These are phyloP conservation scores for Mercenaria mercenaria DNA, from an alignment of 1,140 invertebrate species.

Conservation along the genomic window DNA sequence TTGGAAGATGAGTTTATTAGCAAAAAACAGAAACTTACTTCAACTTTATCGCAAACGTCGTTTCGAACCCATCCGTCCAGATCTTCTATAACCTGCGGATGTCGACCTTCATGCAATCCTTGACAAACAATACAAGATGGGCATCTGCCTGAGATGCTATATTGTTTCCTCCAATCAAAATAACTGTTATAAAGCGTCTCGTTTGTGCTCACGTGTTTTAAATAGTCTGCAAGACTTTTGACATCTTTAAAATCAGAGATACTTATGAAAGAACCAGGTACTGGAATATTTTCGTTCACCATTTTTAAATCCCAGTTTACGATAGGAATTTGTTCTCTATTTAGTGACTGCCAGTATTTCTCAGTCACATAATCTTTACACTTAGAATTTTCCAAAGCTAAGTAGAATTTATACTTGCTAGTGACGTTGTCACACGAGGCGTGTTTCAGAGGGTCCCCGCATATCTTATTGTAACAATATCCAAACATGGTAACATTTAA, in stretches of 20 bases:
- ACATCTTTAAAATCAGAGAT: slow-evolving; percentile 97
- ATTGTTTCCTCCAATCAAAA: slow-evolving; percentile 79
- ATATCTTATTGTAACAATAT: slow-evolving; percentile 81
- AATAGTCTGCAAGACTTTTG: slow-evolving; percentile 93
- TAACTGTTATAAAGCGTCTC: slow-evolving; percentile 83
- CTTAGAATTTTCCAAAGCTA: slow-evolving; percentile 85
- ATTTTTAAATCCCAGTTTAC: slow-evolving; percentile 82
- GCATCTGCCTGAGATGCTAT: slow-evolving; percentile 66
- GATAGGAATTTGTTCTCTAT: slow-evolving; percentile 77
- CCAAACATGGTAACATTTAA: slow-evolving; percentile 90
- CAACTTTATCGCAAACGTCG: slow-evolving; percentile 65
- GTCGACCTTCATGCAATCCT: slow-evolving; percentile 67
- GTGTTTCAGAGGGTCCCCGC: slow-evolving; percentile 69
- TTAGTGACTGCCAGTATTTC: slow-evolving; percentile 83
- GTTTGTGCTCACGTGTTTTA: slow-evolving; percentile 87
- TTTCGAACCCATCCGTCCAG: slow-evolving; percentile 75
- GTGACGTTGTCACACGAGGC: slow-evolving; percentile 70
- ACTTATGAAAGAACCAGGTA: slow-evolving; percentile 94
- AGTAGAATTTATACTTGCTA: slow-evolving; percentile 95
- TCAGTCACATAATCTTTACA: slow-evolving; percentile 85
- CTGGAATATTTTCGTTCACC: slow-evolving; percentile 80
- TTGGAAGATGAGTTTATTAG: neutral
- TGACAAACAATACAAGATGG: slow-evolving; percentile 71
- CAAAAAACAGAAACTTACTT: neutral
- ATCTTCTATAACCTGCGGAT: slow-evolving; percentile 72